Base-by-base conservation (phyloP, 2,797 vertebrate genomes). In the Sciurus carolinensis region DNA sequence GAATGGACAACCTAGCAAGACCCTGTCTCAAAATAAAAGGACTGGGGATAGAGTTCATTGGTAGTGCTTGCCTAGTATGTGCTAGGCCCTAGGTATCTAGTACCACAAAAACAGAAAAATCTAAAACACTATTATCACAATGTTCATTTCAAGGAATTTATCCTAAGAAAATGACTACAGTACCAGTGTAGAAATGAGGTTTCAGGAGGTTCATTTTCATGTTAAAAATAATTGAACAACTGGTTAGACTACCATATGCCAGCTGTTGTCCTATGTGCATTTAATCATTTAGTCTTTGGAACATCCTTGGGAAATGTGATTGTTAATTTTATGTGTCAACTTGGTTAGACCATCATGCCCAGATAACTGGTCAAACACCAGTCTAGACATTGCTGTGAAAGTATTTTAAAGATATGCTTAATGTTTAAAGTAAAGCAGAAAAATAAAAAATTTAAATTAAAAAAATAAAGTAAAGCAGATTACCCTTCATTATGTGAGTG, bases 391-490 rank as follows among this genome's bases (percentile, higher is more conserved):
- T 91, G 57, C n/a, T 42, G 42, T 86, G 71, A 92, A 84, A 36
- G 42, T 57, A 44, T n/a, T 93, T 91, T 95, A 81, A 14, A 87
- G 66, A 81, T 57, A 52, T 13, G 30, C 72, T 77, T 54, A 83
- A 95, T 62, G 87, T 77, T 59, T 73, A 91, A 59, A 90, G 12
- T 89, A 77, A 77, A 86, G 54, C 10, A 57, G 62, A 85, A 39
- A 39, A 39, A 39, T 39, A 39, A 39, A 39, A 39, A 39, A 39
- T 39, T 39, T 39, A 39, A 39, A 39, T 39, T 39, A 39, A 39
- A 39, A 39, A 39, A 39, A 39, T 73, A 91, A 59, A 90, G 12
- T 89, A 77, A 77, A 86, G 54, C 10, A 57, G 52, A 85, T 86
- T 33, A 42, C 5, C 36, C 52, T 73, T 69, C 26, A 87, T 24